Conservation (phyloP, 1,140 invertebrate genomes). For the Phymorhynchus buccinoides region DNA sequence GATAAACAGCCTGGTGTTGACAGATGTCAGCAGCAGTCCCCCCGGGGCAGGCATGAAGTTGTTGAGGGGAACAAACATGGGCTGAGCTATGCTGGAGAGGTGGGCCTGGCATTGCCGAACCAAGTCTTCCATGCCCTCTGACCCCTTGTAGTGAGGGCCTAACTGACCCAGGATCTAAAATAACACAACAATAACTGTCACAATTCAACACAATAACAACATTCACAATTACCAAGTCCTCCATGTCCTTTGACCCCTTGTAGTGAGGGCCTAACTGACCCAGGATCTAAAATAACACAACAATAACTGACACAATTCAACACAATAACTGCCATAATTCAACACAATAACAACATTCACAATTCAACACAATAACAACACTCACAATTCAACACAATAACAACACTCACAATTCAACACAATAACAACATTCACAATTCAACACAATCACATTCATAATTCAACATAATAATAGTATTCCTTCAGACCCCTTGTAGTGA, state of each 20-base stretch:
- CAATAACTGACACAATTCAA: background rate
- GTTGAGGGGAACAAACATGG: slow-evolving; percentile 50
- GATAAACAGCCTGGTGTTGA: slow-evolving; percentile 44
- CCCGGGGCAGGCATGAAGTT: slow-evolving; percentile 49
- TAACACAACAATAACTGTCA: background rate
- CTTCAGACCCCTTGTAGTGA: slow-evolving; percentile 39
- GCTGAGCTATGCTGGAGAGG: slow-evolving; percentile 28
- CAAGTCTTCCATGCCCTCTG: slow-evolving; percentile 44
- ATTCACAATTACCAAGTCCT: slow-evolving; percentile 45
- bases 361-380: background rate
- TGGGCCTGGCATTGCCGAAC: slow-evolving; percentile 45
- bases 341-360: background rate
- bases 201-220: background rate
- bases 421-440: background rate
- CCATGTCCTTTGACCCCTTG: slow-evolving; percentile 40
- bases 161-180: slow-evolving; percentile 52
- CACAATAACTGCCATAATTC: too few relatives aligned
- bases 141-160: slow-evolving; percentile 45
- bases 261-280: slow-evolving; percentile 51
- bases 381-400: too few relatives aligned
- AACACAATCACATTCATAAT: background rate
- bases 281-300: slow-evolving; percentile 42
- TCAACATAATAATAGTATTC: slow-evolving; percentile 32
- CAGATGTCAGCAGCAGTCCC: slow-evolving; percentile 45
- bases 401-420: too few relatives aligned